These are phyloP conservation scores for Progne subis DNA, from an alignment of 2,113 vertebrate species.

Conservation along the genomic window DNA sequence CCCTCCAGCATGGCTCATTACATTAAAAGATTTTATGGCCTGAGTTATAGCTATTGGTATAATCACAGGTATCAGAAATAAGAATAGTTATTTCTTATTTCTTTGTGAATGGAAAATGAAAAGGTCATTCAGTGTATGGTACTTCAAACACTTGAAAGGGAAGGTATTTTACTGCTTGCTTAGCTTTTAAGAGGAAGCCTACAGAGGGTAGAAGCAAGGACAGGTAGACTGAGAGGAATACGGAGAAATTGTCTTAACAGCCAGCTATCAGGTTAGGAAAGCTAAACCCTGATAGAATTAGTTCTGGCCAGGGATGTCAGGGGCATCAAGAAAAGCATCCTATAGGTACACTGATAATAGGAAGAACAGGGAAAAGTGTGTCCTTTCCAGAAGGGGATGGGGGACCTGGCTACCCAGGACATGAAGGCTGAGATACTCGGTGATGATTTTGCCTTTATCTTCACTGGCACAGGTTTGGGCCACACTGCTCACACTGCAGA, in stretches of 20 bases:
- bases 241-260: neutral
- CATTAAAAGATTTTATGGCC: constrained; percentile 57
- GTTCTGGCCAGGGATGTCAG: neutral
- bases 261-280: neutral
- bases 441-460: neutral
- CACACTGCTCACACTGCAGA: neutral
- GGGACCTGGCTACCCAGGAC: neutral
- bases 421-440: neutral
- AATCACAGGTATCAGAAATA: constrained; percentile 58
- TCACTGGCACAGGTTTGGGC: neutral
- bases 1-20: constrained; percentile 21
- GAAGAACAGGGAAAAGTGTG: neutral
- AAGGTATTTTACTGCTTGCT: constrained; percentile 58
- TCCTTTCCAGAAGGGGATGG: neutral
- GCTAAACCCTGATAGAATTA: neutral
- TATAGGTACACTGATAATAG: neutral
- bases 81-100: constrained; percentile 61
- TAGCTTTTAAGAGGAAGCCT: constrained; percentile 49
- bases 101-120: constrained; percentile 66
- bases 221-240: neutral
- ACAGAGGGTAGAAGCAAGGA: neutral
- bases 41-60: constrained; percentile 57
- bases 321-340: neutral
- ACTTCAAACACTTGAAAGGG: constrained; percentile 70
- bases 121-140: constrained; percentile 48